Conservation (phyloP, 2,888 invertebrate species). For the Drosophila formosana region DNA sequence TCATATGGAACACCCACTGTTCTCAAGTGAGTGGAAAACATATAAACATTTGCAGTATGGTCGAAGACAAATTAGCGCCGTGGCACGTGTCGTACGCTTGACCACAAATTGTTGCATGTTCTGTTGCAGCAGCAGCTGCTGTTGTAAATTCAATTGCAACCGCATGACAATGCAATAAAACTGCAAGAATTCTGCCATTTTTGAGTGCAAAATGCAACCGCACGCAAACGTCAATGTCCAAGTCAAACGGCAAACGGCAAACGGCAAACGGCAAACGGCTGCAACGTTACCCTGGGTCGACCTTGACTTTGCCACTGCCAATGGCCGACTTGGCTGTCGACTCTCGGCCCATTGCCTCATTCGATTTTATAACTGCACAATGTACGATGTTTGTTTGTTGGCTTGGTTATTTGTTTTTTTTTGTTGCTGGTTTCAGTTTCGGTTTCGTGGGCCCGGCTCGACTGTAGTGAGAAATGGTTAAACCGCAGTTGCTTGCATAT, state of each 20-base stretch:
- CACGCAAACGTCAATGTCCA: slow-evolving; percentile 42
- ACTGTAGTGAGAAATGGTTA: slow-evolving; percentile 48
- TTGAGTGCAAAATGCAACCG: slow-evolving; percentile 52
- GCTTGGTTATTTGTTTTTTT: slow-evolving; percentile 24
- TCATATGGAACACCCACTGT: slow-evolving; percentile 9
- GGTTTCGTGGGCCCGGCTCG: slow-evolving; percentile 28
- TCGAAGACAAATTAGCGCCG: slow-evolving; percentile 22
- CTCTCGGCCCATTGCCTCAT: slow-evolving; percentile 41
- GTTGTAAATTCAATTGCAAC: slow-evolving; percentile 68
- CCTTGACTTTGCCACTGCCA: slow-evolving; percentile 69
- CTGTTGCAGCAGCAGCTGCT: slow-evolving; percentile 45
- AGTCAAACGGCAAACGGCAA: not conserved
- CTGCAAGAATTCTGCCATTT: slow-evolving; percentile 29
- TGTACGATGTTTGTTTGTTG: slow-evolving; percentile 33
- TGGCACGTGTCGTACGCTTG: slow-evolving; percentile 61
- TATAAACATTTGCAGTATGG: not conserved
- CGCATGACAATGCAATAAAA: slow-evolving; percentile 77
- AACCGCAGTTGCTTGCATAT: slow-evolving; percentile 51
- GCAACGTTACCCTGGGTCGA: slow-evolving; percentile 55
- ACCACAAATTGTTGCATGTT: slow-evolving; percentile 77
- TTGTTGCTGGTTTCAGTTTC: slow-evolving; percentile 23
- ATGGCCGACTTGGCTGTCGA: slow-evolving; percentile 37
- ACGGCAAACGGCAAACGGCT: slow-evolving; percentile 58
- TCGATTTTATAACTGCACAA: slow-evolving; percentile 45
- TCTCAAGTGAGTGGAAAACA: not conserved